phyloP scores from a whole-genome alignment of 2,113 vertebrate genomes.

The Suricata suricatta region DNA sequence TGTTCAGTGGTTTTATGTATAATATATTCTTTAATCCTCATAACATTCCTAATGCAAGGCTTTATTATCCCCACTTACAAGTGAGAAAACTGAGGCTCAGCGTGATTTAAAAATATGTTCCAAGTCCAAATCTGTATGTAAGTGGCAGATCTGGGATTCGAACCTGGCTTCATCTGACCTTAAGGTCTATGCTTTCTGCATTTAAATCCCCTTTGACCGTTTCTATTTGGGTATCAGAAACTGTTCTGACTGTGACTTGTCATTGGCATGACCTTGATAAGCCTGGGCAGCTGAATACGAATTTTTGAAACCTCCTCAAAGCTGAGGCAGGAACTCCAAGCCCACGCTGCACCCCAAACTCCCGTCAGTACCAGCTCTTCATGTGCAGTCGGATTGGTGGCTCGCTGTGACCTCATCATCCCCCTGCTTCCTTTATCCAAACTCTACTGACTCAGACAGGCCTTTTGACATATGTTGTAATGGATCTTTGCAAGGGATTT shows the following conservation, averaged over 20 bases:
- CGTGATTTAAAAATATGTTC: conserved; percentile 27
- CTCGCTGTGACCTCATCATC: background rate
- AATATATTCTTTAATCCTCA: background rate
- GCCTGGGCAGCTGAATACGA: background rate
- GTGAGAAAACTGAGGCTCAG: background rate
- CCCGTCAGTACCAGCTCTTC: background rate
- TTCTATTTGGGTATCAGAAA: background rate
- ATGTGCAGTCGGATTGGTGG: background rate
- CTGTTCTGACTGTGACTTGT: background rate
- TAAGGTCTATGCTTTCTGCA: background rate
- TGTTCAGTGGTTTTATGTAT: background rate
- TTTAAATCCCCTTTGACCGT: background rate
- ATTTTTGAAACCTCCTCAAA: background rate
- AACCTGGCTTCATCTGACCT: background rate
- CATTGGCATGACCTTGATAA: background rate
- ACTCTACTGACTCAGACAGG: background rate
- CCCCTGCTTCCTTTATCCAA: background rate
- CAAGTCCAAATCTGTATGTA: background rate
- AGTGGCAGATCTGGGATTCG: background rate
- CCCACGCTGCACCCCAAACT: too few relatives aligned
- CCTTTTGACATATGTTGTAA: background rate
- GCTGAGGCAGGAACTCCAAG: background rate
- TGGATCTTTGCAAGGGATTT: background rate
- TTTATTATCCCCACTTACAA: conserved; percentile 24
- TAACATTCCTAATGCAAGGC: background rate